Base-by-base conservation (phyloP, 2,888 invertebrate species). In the Hirtodrosophila trivittata region DNA sequence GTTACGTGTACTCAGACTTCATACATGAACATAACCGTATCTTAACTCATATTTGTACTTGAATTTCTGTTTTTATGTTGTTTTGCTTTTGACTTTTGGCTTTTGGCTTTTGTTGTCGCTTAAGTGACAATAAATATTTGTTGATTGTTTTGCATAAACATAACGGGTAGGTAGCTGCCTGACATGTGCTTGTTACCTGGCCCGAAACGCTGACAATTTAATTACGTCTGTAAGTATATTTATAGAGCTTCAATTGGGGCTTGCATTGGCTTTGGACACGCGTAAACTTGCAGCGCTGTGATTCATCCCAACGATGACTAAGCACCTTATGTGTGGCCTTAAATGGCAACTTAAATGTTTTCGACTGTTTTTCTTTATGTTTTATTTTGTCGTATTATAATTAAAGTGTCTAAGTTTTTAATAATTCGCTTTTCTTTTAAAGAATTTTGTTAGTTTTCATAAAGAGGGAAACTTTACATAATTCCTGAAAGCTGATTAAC, bases 41-140 rank as follows among this genome's bases (percentile, higher is more conserved):
- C n/a, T n/a, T n/a, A n/a, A n/a, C n/a, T n/a, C n/a, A n/a, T n/a
- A n/a, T 21, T 21, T 21, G 21, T 25, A 25, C 6, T 18, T 30
- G 12, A 10, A n/a, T 42, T 43, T 12, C 8, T 35, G 14, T 14
- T 35, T 2, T 32, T 1, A 10, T 26, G 28, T 35, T 42, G 25
- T 56, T 42, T n/a, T n/a, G 12, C 32, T 50, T 46, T 14, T 59
- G 42, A 18, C 30, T 30, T 5, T 21, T 21, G 18, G 12, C 32
- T 50, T 46, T 14, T 59, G 42, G 18, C 30, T 30, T 5, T 21
- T 21, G 18, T 60, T 60, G 59, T 26, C 43, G 43, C 26, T 51
- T 26, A 52, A 71, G 62, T 60, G 67, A 52, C 46, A 42, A 26
- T 52, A 73, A 73, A 62, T 70, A 70, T 70, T 67, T 62, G 56